Evolutionary conservation across 1,140 invertebrate species (phyloP), one percentile per base, ranked within the genome.

Genomic region (Kradibia gibbosae): DNA sequence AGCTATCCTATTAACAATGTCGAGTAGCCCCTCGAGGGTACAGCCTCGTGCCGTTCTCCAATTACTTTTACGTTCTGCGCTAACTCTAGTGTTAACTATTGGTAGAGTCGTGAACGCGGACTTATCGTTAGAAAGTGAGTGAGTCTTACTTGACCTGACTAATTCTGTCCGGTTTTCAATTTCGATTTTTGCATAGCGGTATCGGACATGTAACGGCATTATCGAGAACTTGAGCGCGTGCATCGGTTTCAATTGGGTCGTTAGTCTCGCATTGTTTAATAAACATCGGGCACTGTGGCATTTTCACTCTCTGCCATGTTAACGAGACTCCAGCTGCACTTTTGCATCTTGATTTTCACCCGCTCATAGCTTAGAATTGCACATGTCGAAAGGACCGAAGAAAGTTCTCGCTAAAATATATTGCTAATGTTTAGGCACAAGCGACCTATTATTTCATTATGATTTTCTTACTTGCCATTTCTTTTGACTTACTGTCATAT

Each of bases 111-210:
- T 31, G 57, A 60, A 28, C 57, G 57, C n/a, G 5, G 34, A 72
- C 65, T 73, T 73, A 73, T 57, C 70, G 31, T 80, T 80, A 80
- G 78, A 80, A 80, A 73, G 70, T 73, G 55, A 73, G 77, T 70
- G 55, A 73, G 77, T 70, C 65, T 73, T 73, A 53, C 78, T 62
- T 80, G 78, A 62, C 78, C 78, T n/a, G 78, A 79, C 50, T 80
- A 62, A 80, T 80, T 80, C 70, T 62, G 39, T 62, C 67, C 70
- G 78, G 53, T 48, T 60, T 48, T 72, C 67, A 72, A 60, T 80
- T 45, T 62, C 70, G 42, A 72, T 79, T 57, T 79, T 79, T 79
- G n/a, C 67, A 45, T 48, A 25, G 77, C 42, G 15, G 22, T 20
- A 36, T 53, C 28, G 48, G 28, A 22, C 28, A 28, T 50, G n/a